These are phyloP conservation scores for Rhopalosiphum nymphaeae DNA, from an alignment of 2,888 invertebrate species.

Conservation along the genomic window DNA sequence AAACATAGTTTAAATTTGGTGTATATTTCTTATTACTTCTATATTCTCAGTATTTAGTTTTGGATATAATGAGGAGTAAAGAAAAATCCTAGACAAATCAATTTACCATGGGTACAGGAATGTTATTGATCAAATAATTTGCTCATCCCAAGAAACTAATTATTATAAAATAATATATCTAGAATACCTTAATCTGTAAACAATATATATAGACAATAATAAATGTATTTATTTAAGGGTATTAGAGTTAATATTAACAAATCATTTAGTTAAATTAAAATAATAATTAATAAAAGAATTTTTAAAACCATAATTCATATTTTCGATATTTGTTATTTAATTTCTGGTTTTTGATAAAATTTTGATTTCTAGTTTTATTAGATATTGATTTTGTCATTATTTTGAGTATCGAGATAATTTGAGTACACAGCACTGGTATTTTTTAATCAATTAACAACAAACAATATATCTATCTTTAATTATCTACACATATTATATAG, in stretches of 20 bases:
- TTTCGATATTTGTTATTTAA: no score
- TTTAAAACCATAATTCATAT: background rate
- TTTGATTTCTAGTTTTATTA: background rate
- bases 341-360: background rate
- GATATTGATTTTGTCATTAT: background rate
- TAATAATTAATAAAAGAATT: background rate
- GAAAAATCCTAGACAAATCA: no score
- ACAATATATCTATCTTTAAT: background rate
- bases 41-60: no score
- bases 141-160: no score
- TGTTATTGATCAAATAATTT: no score
- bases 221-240: background rate
- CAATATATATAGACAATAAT: background rate
- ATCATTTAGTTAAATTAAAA: background rate
- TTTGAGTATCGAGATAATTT: background rate
- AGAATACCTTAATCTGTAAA: no score
- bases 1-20: no score
- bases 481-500: no score
- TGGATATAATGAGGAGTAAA: no score
- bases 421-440: background rate
- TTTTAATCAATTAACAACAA: background rate
- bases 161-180: no score
- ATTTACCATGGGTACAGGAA: no score
- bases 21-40: no score
- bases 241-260: background rate